These are phyloP conservation scores for Hippoglossus stenolepis DNA, from an alignment of 2,113 vertebrate genomes.

Conservation along the genomic window DNA sequence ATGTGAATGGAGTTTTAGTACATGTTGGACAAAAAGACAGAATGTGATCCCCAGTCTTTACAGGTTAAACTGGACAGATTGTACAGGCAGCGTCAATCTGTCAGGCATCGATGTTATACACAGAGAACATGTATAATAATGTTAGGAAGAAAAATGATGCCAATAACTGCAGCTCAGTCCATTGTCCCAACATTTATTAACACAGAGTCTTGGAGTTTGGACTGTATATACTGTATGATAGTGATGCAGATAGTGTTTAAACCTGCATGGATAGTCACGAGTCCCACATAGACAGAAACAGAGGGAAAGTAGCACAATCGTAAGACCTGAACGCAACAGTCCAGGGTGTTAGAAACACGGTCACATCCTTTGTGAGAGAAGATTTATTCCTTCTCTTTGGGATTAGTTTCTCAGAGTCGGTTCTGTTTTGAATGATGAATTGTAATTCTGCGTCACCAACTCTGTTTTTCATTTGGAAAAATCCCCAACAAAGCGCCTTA, in stretches of 20 bases:
- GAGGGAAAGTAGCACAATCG: conserved; percentile 74
- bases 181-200: conserved; percentile 12
- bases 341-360: conserved; percentile 19
- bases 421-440: conserved; percentile 4
- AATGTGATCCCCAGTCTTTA: conserved; percentile 1
- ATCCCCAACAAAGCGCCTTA: conserved; percentile 74
- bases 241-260: conserved; percentile 50
- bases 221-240: conserved; percentile 66
- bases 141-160: not conserved
- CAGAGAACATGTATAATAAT: not conserved
- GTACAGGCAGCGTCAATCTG: conserved; percentile 21
- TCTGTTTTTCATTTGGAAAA: conserved; percentile 33
- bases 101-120: not conserved
- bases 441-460: conserved; percentile 9
- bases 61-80: conserved; percentile 4
- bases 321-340: conserved; percentile 10
- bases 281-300: conserved; percentile 40
- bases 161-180: not conserved
- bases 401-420: conserved; percentile 27
- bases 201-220: conserved; percentile 29
- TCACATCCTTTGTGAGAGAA: conserved; percentile 37
- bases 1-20: conserved; percentile 11
- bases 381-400: conserved; percentile 18
- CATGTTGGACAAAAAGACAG: conserved; percentile 5
- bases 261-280: conserved; percentile 28